Percentiles rank a stretch among this genome's conserved stretches.
Conservation (phyloP, 1,140 invertebrate genomes). For the Neodiprion pinetum region DNA sequence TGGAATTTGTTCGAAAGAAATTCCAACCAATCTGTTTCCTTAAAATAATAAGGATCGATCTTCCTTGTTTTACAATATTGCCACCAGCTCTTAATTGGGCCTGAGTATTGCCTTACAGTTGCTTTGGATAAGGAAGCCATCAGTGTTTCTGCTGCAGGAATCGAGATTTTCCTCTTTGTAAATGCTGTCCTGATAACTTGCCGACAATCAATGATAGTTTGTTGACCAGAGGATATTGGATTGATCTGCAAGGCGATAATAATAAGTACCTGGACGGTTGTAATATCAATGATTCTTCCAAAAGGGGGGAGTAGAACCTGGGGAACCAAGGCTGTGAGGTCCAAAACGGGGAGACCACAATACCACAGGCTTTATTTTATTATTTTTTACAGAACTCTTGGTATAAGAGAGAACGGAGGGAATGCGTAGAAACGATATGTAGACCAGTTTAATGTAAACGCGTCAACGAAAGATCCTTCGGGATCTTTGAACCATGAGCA, state of each 20-base stretch:
- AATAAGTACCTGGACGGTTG: neutral
- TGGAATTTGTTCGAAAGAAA: conserved; percentile 28
- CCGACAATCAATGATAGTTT: conserved; percentile 25
- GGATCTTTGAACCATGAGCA: conserved; percentile 42
- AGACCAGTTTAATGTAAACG: conserved; percentile 23
- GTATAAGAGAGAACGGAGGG: conserved; percentile 39
- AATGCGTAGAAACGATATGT: conserved; percentile 40
- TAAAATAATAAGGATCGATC: conserved; percentile 1
- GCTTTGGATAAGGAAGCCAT: conserved; percentile 19
- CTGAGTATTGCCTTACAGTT: conserved; percentile 23
- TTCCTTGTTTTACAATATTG: neutral
- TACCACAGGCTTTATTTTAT: conserved; percentile 24
- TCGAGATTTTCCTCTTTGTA: conserved; percentile 13
- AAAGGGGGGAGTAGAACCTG: conserved; percentile 13
- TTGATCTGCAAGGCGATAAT: conserved; percentile 14
- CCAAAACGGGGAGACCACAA: conserved; percentile 16
- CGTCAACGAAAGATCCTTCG: conserved; percentile 24
- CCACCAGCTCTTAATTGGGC: conserved; percentile 22
- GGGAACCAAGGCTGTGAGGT: conserved; percentile 17
- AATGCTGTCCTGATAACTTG: conserved; percentile 22
- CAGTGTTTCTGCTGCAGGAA: conserved; percentile 21
- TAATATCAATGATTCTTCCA: conserved; percentile 12
- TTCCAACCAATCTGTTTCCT: conserved; percentile 10
- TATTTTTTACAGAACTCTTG: conserved; percentile 35
- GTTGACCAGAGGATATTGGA: conserved; percentile 14